Conservation (phyloP, 2,113 vertebrate species). For the Cinclus cinclus region DNA sequence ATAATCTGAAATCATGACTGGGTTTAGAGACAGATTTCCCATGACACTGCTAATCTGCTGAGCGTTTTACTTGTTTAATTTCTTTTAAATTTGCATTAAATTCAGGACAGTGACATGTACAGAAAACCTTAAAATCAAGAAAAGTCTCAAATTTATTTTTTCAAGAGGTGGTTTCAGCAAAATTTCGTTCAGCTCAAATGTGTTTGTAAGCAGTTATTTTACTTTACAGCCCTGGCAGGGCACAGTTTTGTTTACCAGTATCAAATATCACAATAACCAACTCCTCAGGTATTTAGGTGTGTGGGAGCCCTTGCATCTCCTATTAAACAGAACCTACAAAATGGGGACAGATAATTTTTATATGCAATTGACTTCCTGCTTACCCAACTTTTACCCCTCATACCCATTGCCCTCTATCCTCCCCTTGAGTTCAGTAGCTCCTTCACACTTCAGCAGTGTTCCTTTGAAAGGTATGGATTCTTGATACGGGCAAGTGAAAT, state of each 20-base stretch:
- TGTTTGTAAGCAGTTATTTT: slow-evolving; percentile 60
- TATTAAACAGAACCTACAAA: slow-evolving; percentile 69
- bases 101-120: background rate
- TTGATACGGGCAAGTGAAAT: background rate
- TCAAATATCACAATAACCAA: slow-evolving; percentile 73
- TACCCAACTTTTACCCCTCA: slow-evolving; percentile 42
- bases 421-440: slow-evolving; percentile 51
- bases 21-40: slow-evolving; percentile 65
- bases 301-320: slow-evolving; percentile 72
- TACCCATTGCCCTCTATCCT: background rate
- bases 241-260: slow-evolving; percentile 56
- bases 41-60: slow-evolving; percentile 57
- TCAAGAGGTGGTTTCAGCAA: background rate
- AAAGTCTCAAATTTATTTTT: slow-evolving; percentile 16
- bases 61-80: slow-evolving; percentile 53
- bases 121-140: slow-evolving; percentile 37
- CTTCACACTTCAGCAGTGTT: slow-evolving; percentile 63
- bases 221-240: slow-evolving; percentile 32
- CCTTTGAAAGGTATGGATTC: slow-evolving; percentile 51
- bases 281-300: slow-evolving; percentile 82
- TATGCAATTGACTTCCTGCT: slow-evolving; percentile 76
- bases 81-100: slow-evolving; percentile 8
- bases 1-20: slow-evolving; percentile 54
- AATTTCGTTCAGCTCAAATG: background rate
- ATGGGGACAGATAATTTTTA: slow-evolving; percentile 76